phyloP scores from a whole-genome alignment of 2,888 invertebrate species.

The Yponomeuta plumbellus region DNA sequence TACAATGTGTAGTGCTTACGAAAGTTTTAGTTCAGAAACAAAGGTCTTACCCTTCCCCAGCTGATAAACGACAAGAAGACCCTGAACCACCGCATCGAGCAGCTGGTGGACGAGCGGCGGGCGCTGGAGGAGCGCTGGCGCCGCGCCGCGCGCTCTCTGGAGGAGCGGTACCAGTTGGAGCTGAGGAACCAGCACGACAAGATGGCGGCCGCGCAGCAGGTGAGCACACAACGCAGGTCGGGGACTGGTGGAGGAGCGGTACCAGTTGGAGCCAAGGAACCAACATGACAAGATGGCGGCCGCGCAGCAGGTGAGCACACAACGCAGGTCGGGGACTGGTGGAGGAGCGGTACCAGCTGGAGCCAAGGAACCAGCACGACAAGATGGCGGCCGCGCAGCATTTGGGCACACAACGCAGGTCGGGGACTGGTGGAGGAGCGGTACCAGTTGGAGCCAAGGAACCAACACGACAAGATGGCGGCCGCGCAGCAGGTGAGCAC shows the following conservation, averaged over 20 bases:
- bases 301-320: slow-evolving; percentile 81
- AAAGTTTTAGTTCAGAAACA: too few relatives aligned
- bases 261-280: slow-evolving; percentile 82
- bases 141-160: slow-evolving; percentile 80
- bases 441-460: slow-evolving; percentile 83
- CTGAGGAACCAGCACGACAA: slow-evolving; percentile 85
- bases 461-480: slow-evolving; percentile 84
- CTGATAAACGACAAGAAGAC: slow-evolving; percentile 87
- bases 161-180: slow-evolving; percentile 86
- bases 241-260: slow-evolving; percentile 79
- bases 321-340: slow-evolving; percentile 77
- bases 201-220: slow-evolving; percentile 85
- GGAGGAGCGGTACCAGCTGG: slow-evolving; percentile 80
- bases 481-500: slow-evolving; percentile 82
- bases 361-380: slow-evolving; percentile 84
- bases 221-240: slow-evolving; percentile 23
- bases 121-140: slow-evolving; percentile 81
- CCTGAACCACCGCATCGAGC: slow-evolving; percentile 84
- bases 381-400: slow-evolving; percentile 85
- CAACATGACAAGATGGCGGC: slow-evolving; percentile 83
- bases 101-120: slow-evolving; percentile 79
- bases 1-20: too few relatives aligned
- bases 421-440: slow-evolving; percentile 77
- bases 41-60: slow-evolving; percentile 38
- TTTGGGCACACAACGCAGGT: too few relatives aligned